These are phyloP conservation scores for Lochmaea capreae DNA, from an alignment of 2,888 invertebrate species.

Conservation along the genomic window DNA sequence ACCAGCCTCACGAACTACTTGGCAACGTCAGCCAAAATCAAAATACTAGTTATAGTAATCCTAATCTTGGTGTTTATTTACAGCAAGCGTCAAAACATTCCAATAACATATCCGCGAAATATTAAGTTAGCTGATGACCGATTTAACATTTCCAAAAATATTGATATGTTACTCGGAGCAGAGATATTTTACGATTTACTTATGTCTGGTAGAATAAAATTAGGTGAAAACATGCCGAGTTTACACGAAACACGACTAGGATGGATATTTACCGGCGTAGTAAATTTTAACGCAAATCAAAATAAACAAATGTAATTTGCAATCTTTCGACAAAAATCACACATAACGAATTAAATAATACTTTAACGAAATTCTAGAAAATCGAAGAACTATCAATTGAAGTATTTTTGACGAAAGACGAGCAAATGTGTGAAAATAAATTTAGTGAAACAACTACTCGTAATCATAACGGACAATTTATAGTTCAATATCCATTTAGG, in stretches of 20 bases:
- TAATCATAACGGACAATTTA: background rate
- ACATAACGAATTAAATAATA: background rate
- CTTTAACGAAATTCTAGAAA: background rate
- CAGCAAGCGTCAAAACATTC: too few species aligned
- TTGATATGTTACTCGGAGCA: constrained; percentile 1
- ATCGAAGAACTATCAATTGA: background rate
- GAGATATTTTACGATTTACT: background rate
- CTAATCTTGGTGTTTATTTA: too few species aligned
- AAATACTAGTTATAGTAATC: too few species aligned
- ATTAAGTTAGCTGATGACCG: background rate
- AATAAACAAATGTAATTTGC: background rate
- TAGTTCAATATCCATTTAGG: background rate
- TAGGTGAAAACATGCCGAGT: background rate
- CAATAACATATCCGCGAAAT: background rate
- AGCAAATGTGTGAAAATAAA: background rate
- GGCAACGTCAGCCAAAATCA: too few species aligned
- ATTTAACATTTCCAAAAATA: background rate
- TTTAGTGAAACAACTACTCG: background rate
- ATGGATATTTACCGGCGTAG: background rate
- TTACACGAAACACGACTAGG: background rate
- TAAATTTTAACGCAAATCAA: background rate
- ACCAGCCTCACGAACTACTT: background rate
- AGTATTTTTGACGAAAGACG: background rate
- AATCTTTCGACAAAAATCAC: too few species aligned
- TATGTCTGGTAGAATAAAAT: background rate